Base-by-base conservation (phyloP, 2,888 invertebrate species). In the Eucera pruinosa region DNA sequence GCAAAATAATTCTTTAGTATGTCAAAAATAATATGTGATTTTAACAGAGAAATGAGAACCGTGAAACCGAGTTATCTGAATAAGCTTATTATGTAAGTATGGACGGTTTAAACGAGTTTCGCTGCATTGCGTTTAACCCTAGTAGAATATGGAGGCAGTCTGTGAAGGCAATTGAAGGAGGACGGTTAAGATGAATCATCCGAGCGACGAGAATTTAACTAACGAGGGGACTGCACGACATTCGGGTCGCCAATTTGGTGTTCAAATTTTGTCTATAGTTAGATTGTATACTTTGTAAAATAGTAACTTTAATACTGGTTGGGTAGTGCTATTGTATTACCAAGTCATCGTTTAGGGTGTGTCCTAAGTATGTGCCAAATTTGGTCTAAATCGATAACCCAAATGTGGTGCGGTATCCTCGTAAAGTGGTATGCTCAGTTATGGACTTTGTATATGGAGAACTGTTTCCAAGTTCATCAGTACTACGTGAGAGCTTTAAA, bases 101-200 rank as follows among this genome's bases (percentile, higher is more conserved):
- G 60, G 57, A 77, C 55, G 30, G 39, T 58, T 69, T 74, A 65
- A 74, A 52, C 69, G 65, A 66, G 64, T 75, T 78, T 75, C 69
- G 64, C 54, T 65, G 58, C 64, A 57, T 65, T 39, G 47, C 54
- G 67, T 47, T 65, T 67, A 54, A 58, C 50, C 62, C 52, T 54
- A 41, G 62, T 62, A 68, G 64, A 75, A 75, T 68, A 75, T 71
- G 79, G 67, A 65, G 74, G 75, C 65, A 77, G 84, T 82, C 83
- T 86, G 81, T 69, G 67, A 67, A 72, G 68, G 82, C 86, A 85
- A 88, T 87, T 86, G 83, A 85, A 82, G 82, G 74, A 84, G 78
- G 75, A 79, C 81, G 77, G 78, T 75, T 77, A 68, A 68, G 83
- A 83, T 88, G 89, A 87, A 78, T 87, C 85, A 86, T 86, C 80